phyloP scores from a whole-genome alignment of 1,140 invertebrate genomes.

The Pseudobourletiella spinata region DNA sequence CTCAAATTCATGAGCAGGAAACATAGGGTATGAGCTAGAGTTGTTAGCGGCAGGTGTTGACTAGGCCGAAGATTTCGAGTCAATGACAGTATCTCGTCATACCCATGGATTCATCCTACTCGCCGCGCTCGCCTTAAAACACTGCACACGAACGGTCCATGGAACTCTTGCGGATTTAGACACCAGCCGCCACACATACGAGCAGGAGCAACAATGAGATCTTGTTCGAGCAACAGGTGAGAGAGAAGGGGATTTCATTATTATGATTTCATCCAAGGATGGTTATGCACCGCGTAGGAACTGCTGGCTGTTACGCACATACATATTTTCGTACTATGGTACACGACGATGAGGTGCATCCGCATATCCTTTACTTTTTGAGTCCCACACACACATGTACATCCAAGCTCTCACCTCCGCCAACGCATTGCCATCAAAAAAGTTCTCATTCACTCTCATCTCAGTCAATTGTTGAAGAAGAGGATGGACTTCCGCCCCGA shows the following conservation, averaged over 20 bases:
- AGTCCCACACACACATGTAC: too few relatives aligned
- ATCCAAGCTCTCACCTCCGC: too few relatives aligned
- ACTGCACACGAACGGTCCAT: too few relatives aligned
- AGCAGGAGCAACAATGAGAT: background rate
- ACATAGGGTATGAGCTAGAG: background rate
- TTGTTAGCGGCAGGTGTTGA: background rate
- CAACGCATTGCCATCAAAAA: too few relatives aligned
- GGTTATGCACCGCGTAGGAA: too few relatives aligned
- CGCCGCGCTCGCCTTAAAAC: too few relatives aligned
- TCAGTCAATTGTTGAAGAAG: background rate
- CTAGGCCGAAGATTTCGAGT: background rate
- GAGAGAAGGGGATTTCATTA: background rate
- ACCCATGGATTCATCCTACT: background rate
- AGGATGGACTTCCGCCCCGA: too few relatives aligned
- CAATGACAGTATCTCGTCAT: conserved; percentile 2
- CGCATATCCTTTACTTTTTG: too few relatives aligned
- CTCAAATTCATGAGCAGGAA: background rate
- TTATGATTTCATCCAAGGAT: background rate
- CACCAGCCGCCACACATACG: too few relatives aligned
- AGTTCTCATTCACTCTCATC: background rate
- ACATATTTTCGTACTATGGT: background rate
- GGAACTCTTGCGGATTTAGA: too few relatives aligned
- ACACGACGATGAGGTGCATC: background rate
- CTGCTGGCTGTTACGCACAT: too few relatives aligned
- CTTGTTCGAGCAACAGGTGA: background rate